phyloP scores from a whole-genome alignment of 2,888 invertebrate species.

The Caenorhabditis sulstoni region DNA sequence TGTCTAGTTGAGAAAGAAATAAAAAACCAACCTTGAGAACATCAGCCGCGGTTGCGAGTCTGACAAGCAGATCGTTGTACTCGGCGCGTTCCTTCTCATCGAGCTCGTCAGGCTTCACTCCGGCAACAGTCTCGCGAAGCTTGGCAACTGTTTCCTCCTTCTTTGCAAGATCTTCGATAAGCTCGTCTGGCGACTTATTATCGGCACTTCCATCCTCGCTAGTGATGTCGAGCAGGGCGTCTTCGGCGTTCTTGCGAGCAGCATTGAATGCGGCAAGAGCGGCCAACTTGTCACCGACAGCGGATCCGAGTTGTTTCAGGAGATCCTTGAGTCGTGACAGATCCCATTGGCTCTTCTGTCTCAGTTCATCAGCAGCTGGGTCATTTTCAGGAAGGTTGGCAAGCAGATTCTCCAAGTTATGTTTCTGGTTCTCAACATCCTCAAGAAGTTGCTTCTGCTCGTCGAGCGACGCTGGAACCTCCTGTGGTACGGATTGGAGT shows the following conservation, averaged over 20 bases:
- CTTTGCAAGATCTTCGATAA: neutral
- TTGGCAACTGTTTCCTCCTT: conserved; percentile 35
- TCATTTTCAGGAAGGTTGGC: conserved; percentile 60
- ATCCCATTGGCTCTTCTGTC: conserved; percentile 67
- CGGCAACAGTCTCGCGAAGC: conserved; percentile 44
- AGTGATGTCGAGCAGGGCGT: conserved; percentile 63
- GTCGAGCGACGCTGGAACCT: conserved; percentile 53
- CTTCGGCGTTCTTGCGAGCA: conserved; percentile 68
- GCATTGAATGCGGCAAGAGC: conserved; percentile 70
- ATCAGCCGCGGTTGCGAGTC: no score
- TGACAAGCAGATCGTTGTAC: conserved; percentile 58
- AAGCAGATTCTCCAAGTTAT: conserved; percentile 63
- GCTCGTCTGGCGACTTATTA: conserved; percentile 4
- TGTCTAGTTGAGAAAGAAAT: no score
- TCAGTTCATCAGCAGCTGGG: conserved; percentile 63
- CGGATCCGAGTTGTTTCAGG: conserved; percentile 62
- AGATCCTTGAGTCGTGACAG: conserved; percentile 67
- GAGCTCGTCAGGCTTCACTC: conserved; percentile 44
- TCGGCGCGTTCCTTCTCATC: conserved; percentile 60
- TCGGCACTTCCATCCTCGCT: conserved; percentile 11
- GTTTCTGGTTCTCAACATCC: conserved; percentile 61
- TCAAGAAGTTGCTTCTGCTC: conserved; percentile 66
- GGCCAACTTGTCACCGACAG: conserved; percentile 69
- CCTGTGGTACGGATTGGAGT: conserved; percentile 60
- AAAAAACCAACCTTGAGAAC: no score